These are phyloP conservation scores for Lanius collurio DNA, from an alignment of 2,113 vertebrate genomes.

Conservation along the genomic window DNA sequence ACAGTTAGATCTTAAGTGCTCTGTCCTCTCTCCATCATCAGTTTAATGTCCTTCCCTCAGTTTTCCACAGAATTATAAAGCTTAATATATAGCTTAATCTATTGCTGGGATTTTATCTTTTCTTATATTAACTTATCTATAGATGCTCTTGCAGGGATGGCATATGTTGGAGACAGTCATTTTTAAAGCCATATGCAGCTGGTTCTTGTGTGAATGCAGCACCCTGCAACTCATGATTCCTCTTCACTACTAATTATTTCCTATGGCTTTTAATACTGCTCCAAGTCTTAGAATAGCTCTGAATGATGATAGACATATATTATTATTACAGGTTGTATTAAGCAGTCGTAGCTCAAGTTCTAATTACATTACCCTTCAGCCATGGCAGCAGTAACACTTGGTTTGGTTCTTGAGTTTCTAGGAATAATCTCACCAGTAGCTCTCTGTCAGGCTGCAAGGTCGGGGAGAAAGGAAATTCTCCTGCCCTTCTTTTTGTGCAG, in stretches of 20 bases:
- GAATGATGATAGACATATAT: slow-evolving; percentile 36
- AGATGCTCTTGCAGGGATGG: slow-evolving; percentile 15
- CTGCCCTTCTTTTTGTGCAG: background rate
- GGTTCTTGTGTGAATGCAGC: slow-evolving; percentile 26
- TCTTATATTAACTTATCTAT: slow-evolving; percentile 49
- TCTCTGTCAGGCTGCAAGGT: background rate
- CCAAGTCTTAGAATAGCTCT: background rate
- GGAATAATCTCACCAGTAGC: background rate
- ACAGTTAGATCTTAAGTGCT: background rate
- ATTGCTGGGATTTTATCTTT: slow-evolving; percentile 30
- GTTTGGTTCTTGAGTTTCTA: background rate
- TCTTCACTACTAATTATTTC: slow-evolving; percentile 54
- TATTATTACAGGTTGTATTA: slow-evolving; percentile 27
- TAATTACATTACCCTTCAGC: slow-evolving; percentile 23
- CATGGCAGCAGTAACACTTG: slow-evolving; percentile 41
- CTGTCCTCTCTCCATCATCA: background rate
- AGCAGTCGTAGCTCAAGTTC: slow-evolving; percentile 21
- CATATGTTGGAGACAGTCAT: slow-evolving; percentile 18
- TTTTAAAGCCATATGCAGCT: slow-evolving; percentile 3
- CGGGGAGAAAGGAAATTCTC: background rate
- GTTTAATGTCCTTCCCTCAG: slow-evolving; percentile 15
- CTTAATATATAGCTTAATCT: slow-evolving; percentile 41
- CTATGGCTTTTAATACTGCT: slow-evolving; percentile 46
- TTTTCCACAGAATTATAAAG: slow-evolving; percentile 18
- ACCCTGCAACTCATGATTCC: slow-evolving; percentile 3